Evolutionary conservation across 2,797 vertebrate species (phyloP).

Genomic region (Mallotus villosus): DNA sequence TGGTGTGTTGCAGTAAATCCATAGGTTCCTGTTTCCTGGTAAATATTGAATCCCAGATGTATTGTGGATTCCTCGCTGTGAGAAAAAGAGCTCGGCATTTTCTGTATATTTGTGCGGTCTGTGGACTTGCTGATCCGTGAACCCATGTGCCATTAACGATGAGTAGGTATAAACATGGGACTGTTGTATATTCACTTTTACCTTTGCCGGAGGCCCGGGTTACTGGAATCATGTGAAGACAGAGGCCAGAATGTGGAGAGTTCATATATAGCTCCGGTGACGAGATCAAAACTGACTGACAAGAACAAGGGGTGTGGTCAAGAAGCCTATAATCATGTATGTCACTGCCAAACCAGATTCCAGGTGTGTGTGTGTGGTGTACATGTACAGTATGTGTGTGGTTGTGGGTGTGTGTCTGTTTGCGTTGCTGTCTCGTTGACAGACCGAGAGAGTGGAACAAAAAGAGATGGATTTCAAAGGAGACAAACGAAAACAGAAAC

Average conservation of each 20-base stretch:
- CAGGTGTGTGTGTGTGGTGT: slow-evolving; percentile 13
- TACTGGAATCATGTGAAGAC: slow-evolving; percentile 37
- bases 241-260: slow-evolving; percentile 34
- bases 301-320: slow-evolving; percentile 30
- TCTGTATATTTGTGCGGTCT: too few species aligned
- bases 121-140: slow-evolving; percentile 8
- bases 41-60: too few species aligned
- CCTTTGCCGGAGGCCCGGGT: slow-evolving; percentile 46
- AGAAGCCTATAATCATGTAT: slow-evolving; percentile 44
- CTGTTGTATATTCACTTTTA: slow-evolving; percentile 64
- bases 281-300: slow-evolving; percentile 4
- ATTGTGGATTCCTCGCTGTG: too few species aligned
- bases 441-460: background rate
- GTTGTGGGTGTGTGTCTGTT: slow-evolving; percentile 20
- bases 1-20: too few species aligned
- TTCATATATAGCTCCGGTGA: slow-evolving; percentile 31
- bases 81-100: too few species aligned
- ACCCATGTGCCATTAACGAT: slow-evolving; percentile 49
- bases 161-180: slow-evolving; percentile 63
- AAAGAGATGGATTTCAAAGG: slow-evolving; percentile 2
- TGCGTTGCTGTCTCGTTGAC: slow-evolving; percentile 13
- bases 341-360: slow-evolving; percentile 33
- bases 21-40: too few species aligned
- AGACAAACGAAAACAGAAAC: background rate
- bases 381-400: background rate